Conservation (phyloP, 2,888 invertebrate species). For the Tipula confusa region DNA sequence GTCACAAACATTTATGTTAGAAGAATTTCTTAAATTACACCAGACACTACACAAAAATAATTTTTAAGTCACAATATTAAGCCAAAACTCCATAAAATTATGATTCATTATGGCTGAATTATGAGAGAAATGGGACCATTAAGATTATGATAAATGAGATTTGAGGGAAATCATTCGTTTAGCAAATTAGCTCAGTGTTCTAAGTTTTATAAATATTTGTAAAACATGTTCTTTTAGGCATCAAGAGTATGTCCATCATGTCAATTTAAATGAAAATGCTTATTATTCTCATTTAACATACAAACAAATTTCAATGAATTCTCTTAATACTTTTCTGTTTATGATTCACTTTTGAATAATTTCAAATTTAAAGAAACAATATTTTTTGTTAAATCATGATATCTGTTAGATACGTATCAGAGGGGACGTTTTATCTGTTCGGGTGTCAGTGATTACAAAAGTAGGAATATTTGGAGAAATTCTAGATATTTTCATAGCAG, state of each 20-base stretch:
- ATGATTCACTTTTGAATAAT: too few species aligned
- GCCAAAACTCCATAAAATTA: background rate
- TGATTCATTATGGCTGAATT: constrained; percentile 27
- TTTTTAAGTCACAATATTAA: background rate
- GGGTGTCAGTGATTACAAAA: too few species aligned
- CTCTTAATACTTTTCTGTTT: too few species aligned
- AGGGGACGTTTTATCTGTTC: too few species aligned
- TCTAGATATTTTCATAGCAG: too few species aligned
- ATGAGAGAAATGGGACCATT: background rate
- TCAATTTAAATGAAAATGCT: too few species aligned
- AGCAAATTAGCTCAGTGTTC: constrained; percentile 26
- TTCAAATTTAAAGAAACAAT: too few species aligned
- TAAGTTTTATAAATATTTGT: background rate
- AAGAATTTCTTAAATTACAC: background rate
- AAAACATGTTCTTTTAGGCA: constrained; percentile 14
- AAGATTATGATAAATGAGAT: constrained; percentile 20
- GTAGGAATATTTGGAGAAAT: too few species aligned
- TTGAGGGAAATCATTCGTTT: constrained; percentile 28
- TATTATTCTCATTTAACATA: too few species aligned
- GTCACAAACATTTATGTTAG: background rate
- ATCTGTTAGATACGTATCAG: too few species aligned
- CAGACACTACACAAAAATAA: background rate
- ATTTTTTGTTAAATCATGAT: too few species aligned
- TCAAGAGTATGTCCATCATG: background rate
- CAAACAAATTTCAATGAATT: too few species aligned